Conservation (phyloP, 2,797 vertebrate genomes). For the Tamandua tetradactyla region DNA sequence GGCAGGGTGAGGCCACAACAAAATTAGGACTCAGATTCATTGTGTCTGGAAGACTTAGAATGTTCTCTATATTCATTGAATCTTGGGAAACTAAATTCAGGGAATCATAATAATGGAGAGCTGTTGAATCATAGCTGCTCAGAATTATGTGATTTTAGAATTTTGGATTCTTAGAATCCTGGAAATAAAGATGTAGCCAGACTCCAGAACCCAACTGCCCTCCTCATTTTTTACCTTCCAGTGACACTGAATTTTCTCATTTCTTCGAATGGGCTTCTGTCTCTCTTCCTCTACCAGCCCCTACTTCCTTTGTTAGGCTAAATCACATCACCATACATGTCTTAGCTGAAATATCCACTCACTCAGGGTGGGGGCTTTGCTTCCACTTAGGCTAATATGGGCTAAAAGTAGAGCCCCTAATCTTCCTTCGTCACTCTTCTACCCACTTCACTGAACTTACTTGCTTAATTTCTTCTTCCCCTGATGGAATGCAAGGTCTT, state of each 20-base stretch:
- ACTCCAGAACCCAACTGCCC: background rate
- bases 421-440: background rate
- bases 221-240: rapidly evolving
- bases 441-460: background rate
- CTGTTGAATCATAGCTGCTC: background rate
- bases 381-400: background rate
- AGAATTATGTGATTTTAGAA: background rate
- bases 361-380: background rate
- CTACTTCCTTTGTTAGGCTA: background rate
- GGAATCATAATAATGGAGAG: constrained; percentile 19
- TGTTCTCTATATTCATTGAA: background rate
- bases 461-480: background rate
- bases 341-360: background rate
- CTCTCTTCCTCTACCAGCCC: rapidly evolving
- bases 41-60: background rate
- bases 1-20: background rate
- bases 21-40: background rate
- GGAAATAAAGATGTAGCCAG: background rate
- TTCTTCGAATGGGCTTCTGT: background rate
- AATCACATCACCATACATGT: background rate
- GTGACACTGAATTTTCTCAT: background rate
- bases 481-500: background rate
- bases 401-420: background rate
- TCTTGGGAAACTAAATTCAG: background rate
- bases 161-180: constrained; percentile 9